A percentile compares a stretch with the other conserved stretches of the same genome.
Evolutionary conservation across 35 echinoderm and acorn worm genomes (phyloP).

Genomic region (Chiridota heheva): DNA sequence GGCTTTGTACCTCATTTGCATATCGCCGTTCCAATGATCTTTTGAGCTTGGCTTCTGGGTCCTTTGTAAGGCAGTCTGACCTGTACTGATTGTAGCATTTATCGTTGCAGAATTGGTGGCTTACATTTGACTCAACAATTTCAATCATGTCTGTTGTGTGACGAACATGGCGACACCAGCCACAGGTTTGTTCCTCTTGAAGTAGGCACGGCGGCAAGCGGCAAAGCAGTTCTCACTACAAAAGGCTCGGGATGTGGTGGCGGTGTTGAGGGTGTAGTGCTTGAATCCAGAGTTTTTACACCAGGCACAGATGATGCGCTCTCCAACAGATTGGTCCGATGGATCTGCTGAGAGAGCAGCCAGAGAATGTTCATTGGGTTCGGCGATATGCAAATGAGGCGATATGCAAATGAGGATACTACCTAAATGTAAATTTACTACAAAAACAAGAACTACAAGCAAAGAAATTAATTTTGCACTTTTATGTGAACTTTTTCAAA

Average conservation of each 20-base stretch:
- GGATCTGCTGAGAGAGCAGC: conserved; percentile 51
- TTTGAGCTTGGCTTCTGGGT: conserved; percentile 38
- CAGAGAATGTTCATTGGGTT: conserved; percentile 29
- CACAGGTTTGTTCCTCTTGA: conserved; percentile 76
- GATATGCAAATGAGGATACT: not conserved
- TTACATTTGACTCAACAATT: conserved; percentile 32
- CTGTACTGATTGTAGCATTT: conserved; percentile 81
- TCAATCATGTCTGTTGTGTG: conserved; percentile 66
- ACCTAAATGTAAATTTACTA: not conserved
- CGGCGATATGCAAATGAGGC: conserved; percentile 50
- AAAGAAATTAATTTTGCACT: not conserved
- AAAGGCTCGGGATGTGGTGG: conserved; percentile 80
- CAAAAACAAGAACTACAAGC: not conserved
- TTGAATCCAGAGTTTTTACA: conserved; percentile 81
- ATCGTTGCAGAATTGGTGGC: conserved; percentile 79
- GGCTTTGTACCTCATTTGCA: conserved; percentile 45
- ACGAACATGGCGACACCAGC: conserved; percentile 78
- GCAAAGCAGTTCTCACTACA: conserved; percentile 98
- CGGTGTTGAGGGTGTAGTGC: conserved; percentile 90
- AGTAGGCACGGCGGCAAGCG: conserved; percentile 68
- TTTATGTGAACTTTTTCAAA: no score
- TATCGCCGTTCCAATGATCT: conserved; percentile 41
- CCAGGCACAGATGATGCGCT: conserved; percentile 80
- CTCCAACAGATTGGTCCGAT: conserved; percentile 11
- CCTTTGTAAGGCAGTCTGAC: conserved; percentile 55